These are phyloP conservation scores for Odontesthes bonariensis DNA, from an alignment of 2,113 vertebrate species.

Conservation along the genomic window DNA sequence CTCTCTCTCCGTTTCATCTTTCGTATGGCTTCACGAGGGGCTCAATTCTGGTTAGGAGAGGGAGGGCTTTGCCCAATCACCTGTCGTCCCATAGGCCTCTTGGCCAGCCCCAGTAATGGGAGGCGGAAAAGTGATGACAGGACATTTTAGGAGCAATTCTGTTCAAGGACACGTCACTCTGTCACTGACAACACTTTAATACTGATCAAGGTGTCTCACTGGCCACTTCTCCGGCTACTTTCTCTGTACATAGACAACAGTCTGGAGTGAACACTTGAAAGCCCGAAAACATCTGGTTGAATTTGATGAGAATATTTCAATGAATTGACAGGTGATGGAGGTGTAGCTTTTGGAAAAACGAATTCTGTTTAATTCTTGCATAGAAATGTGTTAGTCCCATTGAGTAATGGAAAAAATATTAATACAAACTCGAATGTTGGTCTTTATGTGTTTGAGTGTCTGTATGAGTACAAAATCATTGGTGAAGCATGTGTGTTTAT, in stretches of 20 bases:
- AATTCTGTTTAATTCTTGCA: neutral
- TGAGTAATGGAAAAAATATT: slow-evolving; percentile 14
- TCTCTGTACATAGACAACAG: slow-evolving; percentile 4
- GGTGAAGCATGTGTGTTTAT: slow-evolving; percentile 42
- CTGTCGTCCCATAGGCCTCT: slow-evolving; percentile 52
- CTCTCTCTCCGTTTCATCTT: slow-evolving; percentile 39
- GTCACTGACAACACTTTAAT: slow-evolving; percentile 80
- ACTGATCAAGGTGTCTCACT: slow-evolving; percentile 75
- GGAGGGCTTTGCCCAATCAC: slow-evolving; percentile 55
- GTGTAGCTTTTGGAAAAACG: neutral
- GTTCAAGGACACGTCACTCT: slow-evolving; percentile 80
- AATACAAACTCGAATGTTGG: slow-evolving; percentile 30
- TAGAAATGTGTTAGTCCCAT: neutral
- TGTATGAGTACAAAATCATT: slow-evolving; percentile 19
- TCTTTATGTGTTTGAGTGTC: slow-evolving; percentile 13
- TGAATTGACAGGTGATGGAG: slow-evolving; percentile 10
- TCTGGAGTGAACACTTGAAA: neutral
- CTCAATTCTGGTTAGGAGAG: slow-evolving; percentile 44
- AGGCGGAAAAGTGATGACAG: slow-evolving; percentile 80
- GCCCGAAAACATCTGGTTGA: neutral
- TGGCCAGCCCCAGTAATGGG: slow-evolving; percentile 65
- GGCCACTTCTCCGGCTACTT: slow-evolving; percentile 15
- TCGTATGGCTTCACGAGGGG: slow-evolving; percentile 24
- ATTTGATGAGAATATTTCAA: neutral
- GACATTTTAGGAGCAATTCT: slow-evolving; percentile 79